Conservation (phyloP, 2,888 invertebrate species). For the Nomada flava region DNA sequence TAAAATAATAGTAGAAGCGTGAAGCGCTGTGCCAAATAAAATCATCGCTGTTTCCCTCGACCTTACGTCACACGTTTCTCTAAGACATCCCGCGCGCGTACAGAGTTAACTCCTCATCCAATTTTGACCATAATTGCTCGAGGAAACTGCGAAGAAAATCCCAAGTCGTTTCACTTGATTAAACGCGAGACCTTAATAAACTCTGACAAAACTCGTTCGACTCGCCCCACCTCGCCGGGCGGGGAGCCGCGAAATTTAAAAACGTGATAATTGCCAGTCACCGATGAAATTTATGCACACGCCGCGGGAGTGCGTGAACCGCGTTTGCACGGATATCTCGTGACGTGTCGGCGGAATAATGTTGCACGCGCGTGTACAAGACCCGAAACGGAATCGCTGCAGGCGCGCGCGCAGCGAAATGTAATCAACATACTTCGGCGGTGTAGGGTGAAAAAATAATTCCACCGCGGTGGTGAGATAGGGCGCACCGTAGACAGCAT, state of each 20-base stretch:
- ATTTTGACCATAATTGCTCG: too few species aligned
- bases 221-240: background rate
- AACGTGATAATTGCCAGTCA: slow-evolving; percentile 37
- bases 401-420: slow-evolving; percentile 51
- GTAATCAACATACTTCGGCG: slow-evolving; percentile 69
- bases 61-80: too few species aligned
- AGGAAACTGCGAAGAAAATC: too few species aligned
- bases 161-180: too few species aligned
- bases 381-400: slow-evolving; percentile 44
- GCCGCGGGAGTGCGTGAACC: background rate
- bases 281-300: slow-evolving; percentile 6
- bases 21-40: too few species aligned
- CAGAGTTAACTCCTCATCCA: too few species aligned
- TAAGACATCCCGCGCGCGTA: too few species aligned
- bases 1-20: too few species aligned
- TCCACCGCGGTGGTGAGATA: slow-evolving; percentile 28
- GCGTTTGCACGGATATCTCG: slow-evolving; percentile 13
- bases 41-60: too few species aligned
- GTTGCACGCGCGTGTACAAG: slow-evolving; percentile 17
- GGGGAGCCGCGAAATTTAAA: slow-evolving; percentile 14
- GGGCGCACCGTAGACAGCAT: slow-evolving; percentile 33
- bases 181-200: background rate
- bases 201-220: background rate
- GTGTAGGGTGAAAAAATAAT: slow-evolving; percentile 61
- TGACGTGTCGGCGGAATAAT: slow-evolving; percentile 18